Conservation (phyloP, 2,797 vertebrate genomes). For the Sebastes dallii region DNA sequence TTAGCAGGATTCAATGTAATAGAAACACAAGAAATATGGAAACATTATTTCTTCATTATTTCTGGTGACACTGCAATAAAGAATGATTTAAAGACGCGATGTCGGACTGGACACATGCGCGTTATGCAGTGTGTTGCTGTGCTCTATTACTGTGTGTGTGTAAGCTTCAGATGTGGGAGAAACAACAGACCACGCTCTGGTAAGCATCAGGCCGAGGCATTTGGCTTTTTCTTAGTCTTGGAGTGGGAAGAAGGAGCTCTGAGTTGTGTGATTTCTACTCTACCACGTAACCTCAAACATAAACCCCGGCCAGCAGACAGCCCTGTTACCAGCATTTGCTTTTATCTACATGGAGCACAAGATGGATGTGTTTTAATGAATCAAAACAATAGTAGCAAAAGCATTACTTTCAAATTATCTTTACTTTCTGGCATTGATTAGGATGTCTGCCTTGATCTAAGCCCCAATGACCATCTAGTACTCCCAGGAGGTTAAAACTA, state of each 20-base stretch:
- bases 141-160: slow-evolving; percentile 3
- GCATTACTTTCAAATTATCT: neutral
- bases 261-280: slow-evolving; percentile 54
- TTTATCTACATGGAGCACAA: slow-evolving; percentile 5
- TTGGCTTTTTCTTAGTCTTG: slow-evolving; percentile 55
- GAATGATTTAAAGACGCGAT: slow-evolving; percentile 56
- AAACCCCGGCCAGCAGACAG: slow-evolving; percentile 26
- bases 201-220: slow-evolving; percentile 61
- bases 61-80: slow-evolving; percentile 65
- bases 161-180: slow-evolving; percentile 45
- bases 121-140: slow-evolving; percentile 8
- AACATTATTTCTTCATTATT: slow-evolving; percentile 63
- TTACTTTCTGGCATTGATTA: neutral
- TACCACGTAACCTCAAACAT: slow-evolving; percentile 51
- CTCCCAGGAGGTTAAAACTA: neutral
- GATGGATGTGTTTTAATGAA: slow-evolving; percentile 2
- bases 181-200: slow-evolving; percentile 72
- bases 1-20: slow-evolving; percentile 27
- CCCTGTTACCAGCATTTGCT: slow-evolving; percentile 5
- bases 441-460: neutral
- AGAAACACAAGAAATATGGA: slow-evolving; percentile 50
- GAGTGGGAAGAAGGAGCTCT: slow-evolving; percentile 52
- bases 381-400: neutral
- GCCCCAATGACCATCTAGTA: neutral
- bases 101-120: slow-evolving; percentile 31